Percentiles rank a stretch among this genome's conserved stretches.
Conservation (phyloP, 37 sponge, comb jelly and placozoan genomes). For the Corticium candelabrum region DNA sequence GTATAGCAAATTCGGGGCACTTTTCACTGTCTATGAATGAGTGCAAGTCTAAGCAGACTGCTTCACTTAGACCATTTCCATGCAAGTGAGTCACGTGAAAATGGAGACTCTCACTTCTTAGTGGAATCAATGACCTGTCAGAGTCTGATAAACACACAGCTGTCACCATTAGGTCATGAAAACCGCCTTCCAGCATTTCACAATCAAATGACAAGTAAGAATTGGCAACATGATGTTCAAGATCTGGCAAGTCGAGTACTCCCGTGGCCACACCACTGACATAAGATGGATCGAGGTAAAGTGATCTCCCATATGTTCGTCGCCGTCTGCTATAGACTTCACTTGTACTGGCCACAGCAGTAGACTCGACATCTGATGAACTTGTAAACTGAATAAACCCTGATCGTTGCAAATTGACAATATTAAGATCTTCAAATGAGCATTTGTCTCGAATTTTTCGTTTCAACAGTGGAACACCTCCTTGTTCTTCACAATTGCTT, state of each 20-base stretch:
- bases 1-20: too few species aligned
- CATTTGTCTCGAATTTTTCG: background rate
- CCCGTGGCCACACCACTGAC: background rate
- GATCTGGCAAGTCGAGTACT: background rate
- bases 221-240: background rate
- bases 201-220: background rate
- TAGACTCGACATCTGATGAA: too few species aligned
- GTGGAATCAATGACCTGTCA: too few species aligned
- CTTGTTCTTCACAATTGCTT: background rate
- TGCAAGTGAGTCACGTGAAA: too few species aligned
- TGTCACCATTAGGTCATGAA: background rate
- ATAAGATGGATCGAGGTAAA: background rate
- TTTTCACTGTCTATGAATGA: too few species aligned
- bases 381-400: too few species aligned
- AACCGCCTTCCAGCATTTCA: background rate
- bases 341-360: too few species aligned
- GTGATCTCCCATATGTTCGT: background rate
- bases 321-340: background rate
- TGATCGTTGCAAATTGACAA: background rate
- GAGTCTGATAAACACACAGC: background rate
- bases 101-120: too few species aligned
- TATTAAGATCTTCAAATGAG: background rate
- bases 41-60: too few species aligned
- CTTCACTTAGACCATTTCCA: too few species aligned
- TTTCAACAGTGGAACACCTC: background rate